A percentile compares a stretch with the other conserved stretches of the same genome.
Conservation (phyloP, 2,888 invertebrate species). For the Philhelius pedissequus region DNA sequence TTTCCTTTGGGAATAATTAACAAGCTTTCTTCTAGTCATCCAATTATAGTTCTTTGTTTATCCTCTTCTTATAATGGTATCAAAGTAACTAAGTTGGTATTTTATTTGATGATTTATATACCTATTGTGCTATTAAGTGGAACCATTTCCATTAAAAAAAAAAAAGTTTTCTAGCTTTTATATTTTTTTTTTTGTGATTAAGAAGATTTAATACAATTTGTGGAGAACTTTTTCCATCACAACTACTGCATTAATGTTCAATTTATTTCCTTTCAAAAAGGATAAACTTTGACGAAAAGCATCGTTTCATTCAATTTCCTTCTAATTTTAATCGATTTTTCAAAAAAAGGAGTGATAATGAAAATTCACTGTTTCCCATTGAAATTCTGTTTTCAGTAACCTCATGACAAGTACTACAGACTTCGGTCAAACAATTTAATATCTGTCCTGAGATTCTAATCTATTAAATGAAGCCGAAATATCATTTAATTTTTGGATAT, state of each 20-base stretch:
- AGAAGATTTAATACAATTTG: background rate
- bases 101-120: background rate
- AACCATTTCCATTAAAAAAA: background rate
- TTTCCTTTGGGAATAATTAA: background rate
- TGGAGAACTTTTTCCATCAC: background rate
- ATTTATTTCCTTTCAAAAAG: background rate
- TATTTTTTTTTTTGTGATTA: background rate
- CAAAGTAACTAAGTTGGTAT: background rate
- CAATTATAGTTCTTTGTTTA: background rate
- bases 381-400: too few species aligned
- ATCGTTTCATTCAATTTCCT: background rate
- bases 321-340: background rate
- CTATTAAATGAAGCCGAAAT: too few species aligned
- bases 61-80: background rate
- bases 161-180: background rate
- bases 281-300: background rate
- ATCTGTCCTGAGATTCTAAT: too few species aligned
- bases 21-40: background rate
- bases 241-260: background rate
- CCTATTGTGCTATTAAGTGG: background rate
- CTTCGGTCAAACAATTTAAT: too few species aligned
- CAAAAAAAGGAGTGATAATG: too few species aligned
- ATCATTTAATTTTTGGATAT: too few species aligned
- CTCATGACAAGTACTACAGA: too few species aligned
- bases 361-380: too few species aligned